Evolutionary conservation across 2,113 vertebrate genomes (phyloP).

Genomic region (Silurus meridionalis): DNA sequence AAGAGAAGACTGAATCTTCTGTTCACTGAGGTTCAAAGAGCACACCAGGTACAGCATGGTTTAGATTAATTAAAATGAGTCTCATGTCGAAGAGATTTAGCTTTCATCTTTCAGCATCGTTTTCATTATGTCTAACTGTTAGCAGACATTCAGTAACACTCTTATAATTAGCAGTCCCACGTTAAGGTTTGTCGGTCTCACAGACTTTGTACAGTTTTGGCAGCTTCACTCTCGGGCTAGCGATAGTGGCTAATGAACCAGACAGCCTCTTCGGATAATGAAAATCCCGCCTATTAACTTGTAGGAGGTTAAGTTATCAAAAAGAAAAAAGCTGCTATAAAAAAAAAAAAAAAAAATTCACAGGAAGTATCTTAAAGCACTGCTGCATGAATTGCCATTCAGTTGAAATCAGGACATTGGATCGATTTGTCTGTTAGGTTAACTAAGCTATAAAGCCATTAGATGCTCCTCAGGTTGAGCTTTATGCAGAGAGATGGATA

Average conservation of each 20-base stretch:
- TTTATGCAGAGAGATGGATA: background rate
- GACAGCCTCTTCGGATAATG: background rate
- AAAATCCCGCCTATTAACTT: background rate
- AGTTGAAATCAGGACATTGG: background rate
- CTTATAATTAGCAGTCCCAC: conserved; percentile 17
- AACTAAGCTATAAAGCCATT: background rate
- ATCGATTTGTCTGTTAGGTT: background rate
- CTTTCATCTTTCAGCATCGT: background rate
- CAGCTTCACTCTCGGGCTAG: conserved; percentile 22
- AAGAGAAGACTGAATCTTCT: background rate
- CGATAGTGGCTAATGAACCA: conserved; percentile 15
- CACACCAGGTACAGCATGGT: background rate
- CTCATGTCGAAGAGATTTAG: background rate
- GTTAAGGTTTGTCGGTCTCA: background rate
- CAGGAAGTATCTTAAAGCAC: conserved; percentile 3
- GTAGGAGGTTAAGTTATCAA: background rate
- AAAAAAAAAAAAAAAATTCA: background rate
- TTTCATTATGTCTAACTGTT: background rate
- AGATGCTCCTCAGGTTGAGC: background rate
- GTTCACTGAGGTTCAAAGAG: background rate
- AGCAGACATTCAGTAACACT: background rate
- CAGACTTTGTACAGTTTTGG: conserved; percentile 2
- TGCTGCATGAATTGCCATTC: conserved; percentile 4
- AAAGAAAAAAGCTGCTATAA: background rate
- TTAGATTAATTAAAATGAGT: background rate